A percentile compares a stretch with the other conserved stretches of the same genome.
phyloP scores from a whole-genome alignment of 2,797 vertebrate species.

The Sphenodon punctatus region DNA sequence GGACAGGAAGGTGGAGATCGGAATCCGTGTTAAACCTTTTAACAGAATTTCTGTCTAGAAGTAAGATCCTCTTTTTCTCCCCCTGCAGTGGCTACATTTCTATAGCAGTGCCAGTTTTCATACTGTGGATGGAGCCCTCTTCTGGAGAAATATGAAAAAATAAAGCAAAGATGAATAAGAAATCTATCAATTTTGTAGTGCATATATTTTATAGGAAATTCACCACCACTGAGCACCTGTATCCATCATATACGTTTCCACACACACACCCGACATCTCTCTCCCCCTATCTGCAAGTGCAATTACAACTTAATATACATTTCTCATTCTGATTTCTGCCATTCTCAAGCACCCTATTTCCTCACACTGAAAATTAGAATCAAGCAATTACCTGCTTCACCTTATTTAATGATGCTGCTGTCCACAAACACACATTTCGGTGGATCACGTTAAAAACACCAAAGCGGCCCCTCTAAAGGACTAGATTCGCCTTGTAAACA shows the following conservation, averaged over 20 bases:
- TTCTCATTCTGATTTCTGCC: neutral
- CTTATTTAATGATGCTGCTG: neutral
- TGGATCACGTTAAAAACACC: neutral
- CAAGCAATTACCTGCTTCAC: neutral
- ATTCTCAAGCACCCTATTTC: accelerated
- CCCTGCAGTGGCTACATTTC: constrained; percentile 15
- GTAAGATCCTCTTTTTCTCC: neutral
- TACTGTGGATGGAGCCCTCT: constrained; percentile 81
- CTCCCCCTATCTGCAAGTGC: neutral
- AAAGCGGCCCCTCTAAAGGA: neutral
- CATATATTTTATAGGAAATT: neutral
- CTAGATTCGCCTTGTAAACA: neutral
- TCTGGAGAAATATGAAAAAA: constrained; percentile 76
- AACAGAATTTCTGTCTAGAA: neutral
- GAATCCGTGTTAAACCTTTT: neutral
- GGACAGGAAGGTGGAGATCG: neutral
- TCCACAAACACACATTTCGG: neutral
- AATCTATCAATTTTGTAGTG: neutral
- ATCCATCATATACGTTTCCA: no score
- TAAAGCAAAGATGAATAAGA: constrained; percentile 4
- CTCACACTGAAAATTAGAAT: neutral
- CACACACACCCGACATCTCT: no score
- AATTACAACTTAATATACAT: neutral
- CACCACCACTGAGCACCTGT: no score
- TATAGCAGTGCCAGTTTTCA: constrained; percentile 56